Evolutionary conservation across 1,140 invertebrate species (phyloP).

Genomic region (Drosophila kikkawai): DNA sequence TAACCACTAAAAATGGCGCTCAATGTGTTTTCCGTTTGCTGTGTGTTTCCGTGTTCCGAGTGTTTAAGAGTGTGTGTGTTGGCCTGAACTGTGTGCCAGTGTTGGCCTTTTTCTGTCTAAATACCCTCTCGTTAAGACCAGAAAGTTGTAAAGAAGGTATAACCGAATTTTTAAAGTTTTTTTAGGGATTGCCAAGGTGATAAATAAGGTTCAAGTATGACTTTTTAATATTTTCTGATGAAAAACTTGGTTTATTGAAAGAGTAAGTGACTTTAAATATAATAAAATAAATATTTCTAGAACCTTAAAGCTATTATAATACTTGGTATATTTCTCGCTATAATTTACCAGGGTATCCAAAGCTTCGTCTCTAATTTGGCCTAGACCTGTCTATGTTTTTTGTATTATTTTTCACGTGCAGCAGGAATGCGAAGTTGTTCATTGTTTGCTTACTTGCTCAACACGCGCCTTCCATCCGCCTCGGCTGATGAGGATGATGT

Average conservation of each 20-base stretch:
- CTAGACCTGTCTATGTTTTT: conserved; percentile 4
- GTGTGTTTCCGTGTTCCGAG: conserved; percentile 25
- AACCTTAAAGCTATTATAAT: background rate
- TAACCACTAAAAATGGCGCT: conserved; percentile 70
- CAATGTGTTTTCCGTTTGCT: conserved; percentile 41
- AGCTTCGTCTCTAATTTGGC: background rate
- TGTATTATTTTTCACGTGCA: conserved; percentile 31
- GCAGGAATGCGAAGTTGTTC: conserved; percentile 66
- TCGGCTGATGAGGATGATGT: conserved; percentile 14
- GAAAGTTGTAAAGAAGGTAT: background rate
- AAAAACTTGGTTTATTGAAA: no score
- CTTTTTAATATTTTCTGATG: no score
- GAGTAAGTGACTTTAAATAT: no score
- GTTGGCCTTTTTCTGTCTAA: conserved; percentile 25
- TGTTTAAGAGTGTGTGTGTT: conserved; percentile 19
- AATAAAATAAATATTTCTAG: no score
- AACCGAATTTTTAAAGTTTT: background rate
- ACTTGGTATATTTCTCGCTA: no score
- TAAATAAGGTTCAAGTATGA: background rate
- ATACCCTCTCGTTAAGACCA: background rate
- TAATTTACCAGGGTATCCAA: background rate
- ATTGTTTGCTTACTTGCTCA: conserved; percentile 81
- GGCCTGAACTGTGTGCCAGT: conserved; percentile 8
- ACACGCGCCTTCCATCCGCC: conserved; percentile 54
- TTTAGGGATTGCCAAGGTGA: background rate